Conservation (phyloP, 2,797 vertebrate genomes). For the Paguma larvata region DNA sequence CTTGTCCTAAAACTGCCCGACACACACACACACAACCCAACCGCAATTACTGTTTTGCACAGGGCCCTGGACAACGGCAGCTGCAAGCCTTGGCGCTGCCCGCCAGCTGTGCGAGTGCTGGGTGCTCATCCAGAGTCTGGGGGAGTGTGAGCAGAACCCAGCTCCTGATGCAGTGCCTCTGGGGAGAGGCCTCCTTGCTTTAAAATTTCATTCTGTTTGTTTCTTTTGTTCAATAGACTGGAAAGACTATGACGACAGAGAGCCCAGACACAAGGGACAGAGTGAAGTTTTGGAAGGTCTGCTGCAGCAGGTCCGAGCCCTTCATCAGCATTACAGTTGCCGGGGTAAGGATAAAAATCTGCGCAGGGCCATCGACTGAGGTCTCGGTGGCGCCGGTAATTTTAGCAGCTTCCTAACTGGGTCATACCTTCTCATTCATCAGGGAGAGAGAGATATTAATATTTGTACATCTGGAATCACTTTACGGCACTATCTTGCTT, state of each 20-base stretch:
- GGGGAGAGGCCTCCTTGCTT: slow-evolving; percentile 77
- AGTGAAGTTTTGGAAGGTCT: slow-evolving; percentile 96
- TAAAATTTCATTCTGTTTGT: slow-evolving; percentile 87
- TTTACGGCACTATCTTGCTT: slow-evolving; percentile 94
- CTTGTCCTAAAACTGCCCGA: slow-evolving; percentile 67
- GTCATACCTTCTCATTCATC: slow-evolving; percentile 97
- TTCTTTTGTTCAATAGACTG: slow-evolving; percentile 93
- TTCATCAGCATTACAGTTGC: slow-evolving; percentile 93
- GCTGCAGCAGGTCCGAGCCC: slow-evolving; percentile 96
- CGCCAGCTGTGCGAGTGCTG: neutral
- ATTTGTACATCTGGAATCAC: slow-evolving; percentile 98
- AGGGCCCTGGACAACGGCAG: slow-evolving; percentile 66
- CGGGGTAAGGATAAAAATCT: slow-evolving; percentile 91
- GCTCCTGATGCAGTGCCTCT: neutral
- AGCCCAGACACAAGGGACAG: slow-evolving; percentile 93
- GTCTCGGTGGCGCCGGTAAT: slow-evolving; percentile 89
- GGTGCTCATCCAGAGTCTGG: slow-evolving; percentile 27
- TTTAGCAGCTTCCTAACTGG: slow-evolving; percentile 91
- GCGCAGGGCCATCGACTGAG: slow-evolving; percentile 85
- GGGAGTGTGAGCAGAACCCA: slow-evolving; percentile 7
- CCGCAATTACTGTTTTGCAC: slow-evolving; percentile 78
- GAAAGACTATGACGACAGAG: slow-evolving; percentile 95
- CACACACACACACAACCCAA: slow-evolving; percentile 66
- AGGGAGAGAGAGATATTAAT: slow-evolving; percentile 97
- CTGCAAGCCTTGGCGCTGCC: slow-evolving; percentile 23